Evolutionary conservation across 2,888 invertebrate species (phyloP), one percentile per base, ranked within the genome.

Genomic region (Tiliacea citrago): DNA sequence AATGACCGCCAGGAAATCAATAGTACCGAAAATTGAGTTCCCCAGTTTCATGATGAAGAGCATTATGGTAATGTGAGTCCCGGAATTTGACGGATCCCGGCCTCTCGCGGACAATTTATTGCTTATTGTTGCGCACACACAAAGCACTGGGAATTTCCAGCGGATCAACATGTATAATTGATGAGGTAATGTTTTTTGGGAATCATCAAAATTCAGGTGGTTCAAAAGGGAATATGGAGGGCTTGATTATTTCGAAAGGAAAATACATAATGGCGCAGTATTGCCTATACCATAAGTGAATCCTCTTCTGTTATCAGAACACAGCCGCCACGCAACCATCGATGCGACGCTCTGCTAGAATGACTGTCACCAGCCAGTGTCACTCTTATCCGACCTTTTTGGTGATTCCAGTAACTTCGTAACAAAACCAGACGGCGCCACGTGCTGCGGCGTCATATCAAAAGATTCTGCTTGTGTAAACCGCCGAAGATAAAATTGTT

Each of bases 11-110:
- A 66, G 29, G 68, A 79, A 87, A 81, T 81, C 88, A 77, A 79
- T 86, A 73, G 53, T 55, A 58, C 42, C 49, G 66, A 75, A 79
- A 84, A 86, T 86, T 77, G 68, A 81, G 84, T 75, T 73, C 65
- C 67, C 79, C 74, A 86, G 62, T 74, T 58, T 71, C 72, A 72
- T 84, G 72, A 83, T 79, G 77, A 77, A 77, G 73, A 82, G 77
- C 77, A 84, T 87, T 87, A 87, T 87, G 89, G 58, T 87, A 87
- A 88, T 87, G 53, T 74, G 39, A 70, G 61, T 77, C 77, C 86
- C 77, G 73, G 79, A 81, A 80, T 87, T 88, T 86, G 86, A 88
- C 80, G 86, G 86, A 88, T 81, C 74, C 76, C 79, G 79, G 68
- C 57, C 82, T 87, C 66, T 82, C 76, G 58, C 63, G 68, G 63